Evolutionary conservation across 2,888 invertebrate species (phyloP), one percentile per base, ranked within the genome.

Genomic region (Dichetophora obliterata): DNA sequence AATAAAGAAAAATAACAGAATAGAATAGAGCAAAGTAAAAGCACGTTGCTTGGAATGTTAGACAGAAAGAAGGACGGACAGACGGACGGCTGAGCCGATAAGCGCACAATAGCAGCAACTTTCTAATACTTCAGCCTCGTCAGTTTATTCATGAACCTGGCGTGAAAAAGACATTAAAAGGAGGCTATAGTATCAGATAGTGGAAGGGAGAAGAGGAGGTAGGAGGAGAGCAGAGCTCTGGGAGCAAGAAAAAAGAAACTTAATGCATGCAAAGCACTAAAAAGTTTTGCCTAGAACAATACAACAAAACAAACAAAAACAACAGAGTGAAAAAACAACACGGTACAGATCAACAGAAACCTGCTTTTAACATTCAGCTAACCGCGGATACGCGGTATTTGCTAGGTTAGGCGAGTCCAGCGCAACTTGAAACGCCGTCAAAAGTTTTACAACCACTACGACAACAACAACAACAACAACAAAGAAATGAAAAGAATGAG

Each of bases 91-190:
- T 22, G 22, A 43, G 43, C 43, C 43, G 43, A 43, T 43, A 43
- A 43, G 43, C 43, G 43, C 43, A 43, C 11, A 43, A 43, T 43
- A 43, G 43, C 43, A 43, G 43, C 43, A 43, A 43, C 11, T 43
- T 43, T 43, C 14, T 43, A 19, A 19, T 22, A 54, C 54, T 54
- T 22, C 54, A 54, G n/a, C 54, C 22, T 19, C 54, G 54, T 54
- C 54, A 54, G 34, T 65, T 65, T 34, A 65, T 65, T 65, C 63
- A 65, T 65, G 19, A 34, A 65, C 24, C 63, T 65, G 63, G 63
- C 63, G 63, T 65, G 63, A 65, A 65, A 65, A 59, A 65, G 31
- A 65, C 63, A 34, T 65, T 65, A 14, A 37, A 48, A 48, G n/a
- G 22, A 37, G 16, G 24, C 14, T 14, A 24, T 14, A 48, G 19